Base-by-base conservation (phyloP, 2,797 vertebrate species). In the Brachyrhaphis roseni region DNA sequence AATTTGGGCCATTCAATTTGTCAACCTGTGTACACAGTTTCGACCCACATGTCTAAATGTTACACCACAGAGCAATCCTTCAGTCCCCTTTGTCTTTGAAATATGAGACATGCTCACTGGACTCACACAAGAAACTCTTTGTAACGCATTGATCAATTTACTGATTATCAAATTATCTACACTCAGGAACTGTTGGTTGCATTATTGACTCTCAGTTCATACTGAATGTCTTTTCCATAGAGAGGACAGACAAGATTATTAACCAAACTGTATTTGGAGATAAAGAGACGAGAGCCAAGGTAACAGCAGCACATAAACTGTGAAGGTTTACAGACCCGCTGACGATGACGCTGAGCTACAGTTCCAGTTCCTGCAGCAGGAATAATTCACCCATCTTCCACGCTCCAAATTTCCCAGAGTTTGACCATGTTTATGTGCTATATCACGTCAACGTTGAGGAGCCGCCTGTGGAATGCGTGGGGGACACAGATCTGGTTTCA, bases 391-490 rank as follows among this genome's bases (percentile, higher is more conserved):
- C 68, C n/a, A n/a, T 31, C 78, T 76, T 59, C 47, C 36, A 78
- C 31, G 12, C 70, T 75, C 71, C 53, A 72, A 76, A 73, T 82
- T 83, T 77, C 76, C 82, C 62, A 75, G 47, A 55, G 41, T 8
- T 28, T 77, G 74, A 55, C 43, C 45, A 46, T 76, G 70, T 78
- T 20, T 74, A 55, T 81, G 77, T 83, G 92, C 95, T 96, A 96
- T 72, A 36, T 55, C 96, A 94, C 92, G 86, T 88, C 31, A 28
- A 39, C 76, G 66, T 87, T 85, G 84, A 86, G 85, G 83, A 92
- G 83, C 84, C 90, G 90, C 91, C 85, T 91, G 89, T 93, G 96
- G 96, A 97, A 97, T 97, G 96, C 94, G 92, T 91, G 82, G 75
- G 86, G 92, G 79, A 82, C 81, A 92, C 73, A 79, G 95, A 96